Percentiles rank a stretch among this genome's conserved stretches.
Evolutionary conservation across 2,888 invertebrate species (phyloP).

Genomic region (Beris chalybata): DNA sequence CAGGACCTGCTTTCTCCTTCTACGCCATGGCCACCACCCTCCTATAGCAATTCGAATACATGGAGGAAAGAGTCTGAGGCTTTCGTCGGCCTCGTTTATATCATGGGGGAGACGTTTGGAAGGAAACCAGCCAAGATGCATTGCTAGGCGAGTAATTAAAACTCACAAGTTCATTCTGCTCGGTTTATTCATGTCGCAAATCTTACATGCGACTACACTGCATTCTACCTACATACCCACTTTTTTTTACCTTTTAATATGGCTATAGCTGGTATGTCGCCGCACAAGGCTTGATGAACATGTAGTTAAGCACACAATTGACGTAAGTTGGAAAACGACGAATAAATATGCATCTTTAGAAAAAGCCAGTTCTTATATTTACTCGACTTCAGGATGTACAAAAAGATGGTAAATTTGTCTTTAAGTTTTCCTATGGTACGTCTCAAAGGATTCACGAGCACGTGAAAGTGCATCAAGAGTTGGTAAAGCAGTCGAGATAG

Average conservation of each 20-base stretch:
- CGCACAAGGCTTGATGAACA: conserved; percentile 27
- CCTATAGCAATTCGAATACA: conserved; percentile 12
- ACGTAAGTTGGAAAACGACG: conserved; percentile 39
- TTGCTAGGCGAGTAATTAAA: conserved; percentile 41
- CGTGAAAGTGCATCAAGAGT: conserved; percentile 28
- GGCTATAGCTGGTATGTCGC: conserved; percentile 16
- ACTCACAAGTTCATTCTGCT: conserved; percentile 41
- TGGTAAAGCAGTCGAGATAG: too few relatives aligned
- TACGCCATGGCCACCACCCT: conserved; percentile 22
- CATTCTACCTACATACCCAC: conserved; percentile 10
- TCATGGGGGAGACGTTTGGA: conserved; percentile 22
- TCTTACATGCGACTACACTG: conserved; percentile 30
- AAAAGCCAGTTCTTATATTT: conserved; percentile 38
- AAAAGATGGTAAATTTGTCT: conserved; percentile 40
- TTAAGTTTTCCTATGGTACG: conserved; percentile 36
- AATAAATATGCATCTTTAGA: conserved; percentile 41
- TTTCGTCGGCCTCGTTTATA: conserved; percentile 26
- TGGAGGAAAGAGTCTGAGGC: conserved; percentile 24
- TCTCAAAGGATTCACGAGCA: conserved; percentile 36
- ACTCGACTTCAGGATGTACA: conserved; percentile 35
- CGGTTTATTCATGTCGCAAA: conserved; percentile 38
- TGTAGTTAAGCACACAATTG: conserved; percentile 42
- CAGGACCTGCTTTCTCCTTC: conserved; percentile 17
- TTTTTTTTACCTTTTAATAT: conserved; percentile 4
- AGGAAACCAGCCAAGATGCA: conserved; percentile 37